phyloP scores from a whole-genome alignment of 2,113 vertebrate genomes.

The Nycticebus coucang region DNA sequence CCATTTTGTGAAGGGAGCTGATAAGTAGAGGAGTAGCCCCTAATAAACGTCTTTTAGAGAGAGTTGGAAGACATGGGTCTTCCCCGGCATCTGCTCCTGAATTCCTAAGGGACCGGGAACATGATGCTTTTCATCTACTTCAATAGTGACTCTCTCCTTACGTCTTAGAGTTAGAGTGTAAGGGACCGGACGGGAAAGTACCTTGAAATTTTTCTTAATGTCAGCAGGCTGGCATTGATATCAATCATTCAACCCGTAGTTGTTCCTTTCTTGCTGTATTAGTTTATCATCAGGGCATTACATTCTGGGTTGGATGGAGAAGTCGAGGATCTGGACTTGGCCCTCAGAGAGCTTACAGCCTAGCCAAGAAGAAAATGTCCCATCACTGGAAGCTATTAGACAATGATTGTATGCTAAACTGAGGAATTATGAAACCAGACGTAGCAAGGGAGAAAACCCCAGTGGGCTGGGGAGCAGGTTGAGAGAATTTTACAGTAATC shows the following conservation, averaged over 20 bases:
- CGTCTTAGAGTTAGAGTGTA: not conserved
- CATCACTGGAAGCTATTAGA: not conserved
- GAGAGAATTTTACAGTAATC: not conserved
- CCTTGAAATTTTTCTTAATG: not conserved
- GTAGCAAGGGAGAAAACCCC: not conserved
- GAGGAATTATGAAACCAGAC: not conserved
- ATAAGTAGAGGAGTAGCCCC: not conserved
- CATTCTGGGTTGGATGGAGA: not conserved
- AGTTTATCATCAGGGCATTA: too few relatives aligned
- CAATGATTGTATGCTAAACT: not conserved
- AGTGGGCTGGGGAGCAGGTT: not conserved
- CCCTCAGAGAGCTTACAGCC: not conserved
- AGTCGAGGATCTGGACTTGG: not conserved
- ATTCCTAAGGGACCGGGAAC: not conserved
- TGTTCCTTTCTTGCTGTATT: not conserved
- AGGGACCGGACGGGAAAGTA: not conserved
- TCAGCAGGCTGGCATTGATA: not conserved
- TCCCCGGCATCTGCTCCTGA: not conserved
- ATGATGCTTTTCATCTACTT: not conserved
- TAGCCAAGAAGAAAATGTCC: not conserved
- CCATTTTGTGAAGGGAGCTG: not conserved
- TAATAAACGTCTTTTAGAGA: not conserved
- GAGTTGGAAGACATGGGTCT: not conserved
- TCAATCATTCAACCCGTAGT: too few relatives aligned
- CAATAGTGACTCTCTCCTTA: not conserved